Percentiles rank a stretch among this genome's conserved stretches.
Conservation (phyloP, 2,888 invertebrate species). For the Trilocha varians region DNA sequence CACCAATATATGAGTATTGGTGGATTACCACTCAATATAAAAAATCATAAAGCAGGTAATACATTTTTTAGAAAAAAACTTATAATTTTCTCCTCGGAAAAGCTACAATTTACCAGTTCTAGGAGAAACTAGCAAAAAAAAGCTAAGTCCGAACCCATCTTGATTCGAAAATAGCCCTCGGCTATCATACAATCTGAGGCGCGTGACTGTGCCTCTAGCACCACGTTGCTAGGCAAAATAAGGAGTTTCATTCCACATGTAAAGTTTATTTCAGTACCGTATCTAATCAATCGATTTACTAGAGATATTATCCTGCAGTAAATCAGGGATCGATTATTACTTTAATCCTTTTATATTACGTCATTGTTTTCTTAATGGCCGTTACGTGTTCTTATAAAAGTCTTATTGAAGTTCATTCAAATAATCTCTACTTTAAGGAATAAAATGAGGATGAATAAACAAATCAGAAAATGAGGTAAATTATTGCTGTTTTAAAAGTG, state of each 20-base stretch:
- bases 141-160: conserved; percentile 17
- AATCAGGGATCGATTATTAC: background rate
- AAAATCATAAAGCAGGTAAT: too few relatives aligned
- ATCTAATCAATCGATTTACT: background rate
- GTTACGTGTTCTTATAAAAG: background rate
- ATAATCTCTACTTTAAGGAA: too few relatives aligned
- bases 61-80: too few relatives aligned
- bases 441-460: background rate
- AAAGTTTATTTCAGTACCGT: background rate
- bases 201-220: conserved; percentile 18
- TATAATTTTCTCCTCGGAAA: background rate
- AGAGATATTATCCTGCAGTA: background rate
- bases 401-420: too few relatives aligned
- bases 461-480: background rate
- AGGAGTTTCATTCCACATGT: background rate
- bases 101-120: background rate
- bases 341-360: background rate
- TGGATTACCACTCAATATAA: too few relatives aligned
- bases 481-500: background rate
- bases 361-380: conserved; percentile 6
- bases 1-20: too few relatives aligned
- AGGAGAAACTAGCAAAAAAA: background rate
- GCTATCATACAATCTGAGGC: conserved; percentile 20
- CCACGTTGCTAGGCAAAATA: background rate
- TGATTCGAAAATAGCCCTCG: conserved; percentile 28